Evolutionary conservation across 64 coral and sea anemone genomes (phyloP).

Genomic region (Exaiptasia diaphana): DNA sequence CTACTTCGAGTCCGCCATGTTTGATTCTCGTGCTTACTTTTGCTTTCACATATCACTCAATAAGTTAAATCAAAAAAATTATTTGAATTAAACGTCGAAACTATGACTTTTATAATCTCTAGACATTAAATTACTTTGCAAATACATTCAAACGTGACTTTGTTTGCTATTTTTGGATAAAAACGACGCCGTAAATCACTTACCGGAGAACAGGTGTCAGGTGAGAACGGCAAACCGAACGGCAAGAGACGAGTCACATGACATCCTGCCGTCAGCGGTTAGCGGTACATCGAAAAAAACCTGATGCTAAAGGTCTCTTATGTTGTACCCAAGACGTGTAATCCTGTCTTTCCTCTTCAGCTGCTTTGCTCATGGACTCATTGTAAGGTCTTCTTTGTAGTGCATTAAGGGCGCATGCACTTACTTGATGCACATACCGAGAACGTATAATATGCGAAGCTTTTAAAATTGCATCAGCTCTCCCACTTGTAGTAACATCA

Average conservation of each 20-base stretch:
- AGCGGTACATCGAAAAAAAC: not conserved
- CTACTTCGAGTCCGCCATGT: too few species aligned
- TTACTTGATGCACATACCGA: conserved; percentile 28
- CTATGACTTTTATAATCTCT: too few species aligned
- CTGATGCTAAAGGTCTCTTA: too few species aligned
- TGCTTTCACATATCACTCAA: too few species aligned
- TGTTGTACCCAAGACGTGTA: too few species aligned
- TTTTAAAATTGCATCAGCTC: conserved; percentile 26
- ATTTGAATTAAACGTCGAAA: too few species aligned
- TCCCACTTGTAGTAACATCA: conserved; percentile 8
- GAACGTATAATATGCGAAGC: conserved; percentile 26
- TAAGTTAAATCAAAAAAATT: too few species aligned
- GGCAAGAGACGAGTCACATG: not conserved
- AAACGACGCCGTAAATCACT: not conserved
- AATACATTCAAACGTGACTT: not conserved
- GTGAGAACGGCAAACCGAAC: not conserved
- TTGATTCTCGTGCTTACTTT: too few species aligned
- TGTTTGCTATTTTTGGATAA: not conserved
- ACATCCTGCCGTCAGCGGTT: not conserved
- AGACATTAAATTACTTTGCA: not conserved
- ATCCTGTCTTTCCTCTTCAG: too few species aligned
- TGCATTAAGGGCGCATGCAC: not conserved
- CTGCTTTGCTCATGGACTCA: too few species aligned
- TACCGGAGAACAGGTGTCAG: not conserved
- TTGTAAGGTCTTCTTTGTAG: not conserved